phyloP scores from a whole-genome alignment of 2,888 invertebrate species.

The Aquatica leii region DNA sequence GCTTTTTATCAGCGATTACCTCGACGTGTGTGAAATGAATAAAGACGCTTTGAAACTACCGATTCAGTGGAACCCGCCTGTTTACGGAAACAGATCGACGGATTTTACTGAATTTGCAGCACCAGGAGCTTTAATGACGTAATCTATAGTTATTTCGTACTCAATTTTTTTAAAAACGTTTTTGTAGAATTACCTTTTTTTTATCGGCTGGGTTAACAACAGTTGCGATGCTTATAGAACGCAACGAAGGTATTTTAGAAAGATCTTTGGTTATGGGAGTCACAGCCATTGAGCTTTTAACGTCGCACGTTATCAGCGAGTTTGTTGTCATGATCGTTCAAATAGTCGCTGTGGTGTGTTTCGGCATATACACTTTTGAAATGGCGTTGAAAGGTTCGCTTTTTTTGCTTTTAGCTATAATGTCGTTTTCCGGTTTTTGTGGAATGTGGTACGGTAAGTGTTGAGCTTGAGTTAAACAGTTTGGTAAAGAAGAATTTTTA shows the following conservation, averaged over 20 bases:
- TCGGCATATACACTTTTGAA: constrained; percentile 79
- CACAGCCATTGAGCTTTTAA: constrained; percentile 81
- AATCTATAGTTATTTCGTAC: no score
- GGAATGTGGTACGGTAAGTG: constrained; percentile 91
- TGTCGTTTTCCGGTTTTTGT: constrained; percentile 84
- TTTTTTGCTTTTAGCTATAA: constrained; percentile 75
- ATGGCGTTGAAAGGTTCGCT: constrained; percentile 81
- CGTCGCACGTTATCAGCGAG: constrained; percentile 88
- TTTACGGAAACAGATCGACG: constrained; percentile 78
- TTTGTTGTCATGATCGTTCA: constrained; percentile 89
- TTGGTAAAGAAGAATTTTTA: constrained; percentile 50
- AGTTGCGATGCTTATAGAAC: constrained; percentile 86
- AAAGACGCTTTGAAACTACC: constrained; percentile 69
- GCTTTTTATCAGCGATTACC: constrained; percentile 71
- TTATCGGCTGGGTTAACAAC: constrained; percentile 92
- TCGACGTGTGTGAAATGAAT: constrained; percentile 71
- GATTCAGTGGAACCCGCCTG: constrained; percentile 63
- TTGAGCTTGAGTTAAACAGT: background rate
- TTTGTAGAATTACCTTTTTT: constrained; percentile 85
- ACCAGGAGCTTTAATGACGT: constrained; percentile 90
- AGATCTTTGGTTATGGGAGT: constrained; percentile 88
- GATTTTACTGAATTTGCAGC: constrained; percentile 95
- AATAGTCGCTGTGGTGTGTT: constrained; percentile 78
- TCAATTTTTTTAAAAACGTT: background rate
- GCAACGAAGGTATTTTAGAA: constrained; percentile 90